Evolutionary conservation across 2,888 invertebrate genomes (phyloP).

Genomic region (Rhogogaster chlorosoma): DNA sequence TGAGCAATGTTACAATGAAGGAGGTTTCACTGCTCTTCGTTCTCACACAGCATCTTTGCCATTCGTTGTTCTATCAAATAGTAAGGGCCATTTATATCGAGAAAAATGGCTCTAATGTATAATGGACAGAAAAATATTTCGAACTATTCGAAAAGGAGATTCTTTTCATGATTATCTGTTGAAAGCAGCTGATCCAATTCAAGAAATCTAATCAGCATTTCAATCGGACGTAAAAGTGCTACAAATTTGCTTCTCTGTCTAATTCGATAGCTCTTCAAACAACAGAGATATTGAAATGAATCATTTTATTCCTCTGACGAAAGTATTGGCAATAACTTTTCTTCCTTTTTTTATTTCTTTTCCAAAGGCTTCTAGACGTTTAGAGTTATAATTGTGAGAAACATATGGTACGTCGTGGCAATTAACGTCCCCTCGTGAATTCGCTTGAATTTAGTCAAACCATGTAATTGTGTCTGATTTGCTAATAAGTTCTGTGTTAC

Average conservation of each 20-base stretch:
- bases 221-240: neutral
- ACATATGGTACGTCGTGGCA: neutral
- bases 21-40: neutral
- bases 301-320: neutral
- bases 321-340: neutral
- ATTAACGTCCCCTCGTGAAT: slow-evolving; percentile 32
- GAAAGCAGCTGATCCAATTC: too few species aligned
- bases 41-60: neutral
- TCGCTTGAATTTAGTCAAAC: slow-evolving; percentile 31
- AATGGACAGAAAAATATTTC: neutral
- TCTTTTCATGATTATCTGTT: neutral
- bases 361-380: neutral
- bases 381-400: slow-evolving; percentile 12
- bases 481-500: slow-evolving; percentile 30
- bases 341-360: neutral
- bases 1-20: neutral
- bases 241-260: neutral
- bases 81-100: neutral
- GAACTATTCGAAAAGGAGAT: neutral
- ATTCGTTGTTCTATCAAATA: neutral
- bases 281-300: neutral
- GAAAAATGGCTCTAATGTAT: too few species aligned
- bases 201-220: too few species aligned
- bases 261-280: neutral
- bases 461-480: slow-evolving; percentile 37